Percentiles rank a stretch among this genome's conserved stretches.
Conservation (phyloP, 2,797 vertebrate genomes). For the Smutsia temminckii region DNA sequence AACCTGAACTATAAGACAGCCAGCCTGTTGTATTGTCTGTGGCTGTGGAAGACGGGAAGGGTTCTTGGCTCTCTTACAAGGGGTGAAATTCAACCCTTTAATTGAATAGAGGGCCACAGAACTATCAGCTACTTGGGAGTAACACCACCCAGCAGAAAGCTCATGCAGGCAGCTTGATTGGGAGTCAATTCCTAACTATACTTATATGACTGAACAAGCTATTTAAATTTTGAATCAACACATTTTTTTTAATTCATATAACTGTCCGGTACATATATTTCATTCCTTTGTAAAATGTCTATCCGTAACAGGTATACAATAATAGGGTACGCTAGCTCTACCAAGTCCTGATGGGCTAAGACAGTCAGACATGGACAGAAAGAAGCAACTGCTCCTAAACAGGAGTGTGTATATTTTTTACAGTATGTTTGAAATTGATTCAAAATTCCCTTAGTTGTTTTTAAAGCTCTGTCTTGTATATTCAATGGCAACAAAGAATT, state of each 20-base stretch:
- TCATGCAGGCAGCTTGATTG: background rate
- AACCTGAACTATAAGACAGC: background rate
- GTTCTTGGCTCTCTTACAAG: background rate
- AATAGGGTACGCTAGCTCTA: too few species aligned
- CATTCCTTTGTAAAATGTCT: background rate
- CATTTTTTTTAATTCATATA: background rate
- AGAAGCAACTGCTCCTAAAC: background rate
- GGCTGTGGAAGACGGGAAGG: background rate
- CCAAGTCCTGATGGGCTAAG: background rate
- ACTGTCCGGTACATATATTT: background rate
- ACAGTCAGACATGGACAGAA: background rate
- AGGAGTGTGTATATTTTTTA: background rate
- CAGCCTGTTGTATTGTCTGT: background rate
- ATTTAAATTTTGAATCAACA: background rate
- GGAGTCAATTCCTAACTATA: background rate
- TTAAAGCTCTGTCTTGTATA: background rate
- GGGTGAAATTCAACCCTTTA: background rate
- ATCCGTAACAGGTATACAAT: background rate
- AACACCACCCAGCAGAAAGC: background rate
- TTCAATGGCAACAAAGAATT: constrained; percentile 38
- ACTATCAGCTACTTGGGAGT: background rate
- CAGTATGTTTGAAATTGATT: background rate
- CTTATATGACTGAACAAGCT: background rate
- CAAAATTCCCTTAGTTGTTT: background rate
- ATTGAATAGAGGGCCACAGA: background rate